These are phyloP conservation scores for Sebastes dallii DNA, from an alignment of 2,797 vertebrate species.

Conservation along the genomic window DNA sequence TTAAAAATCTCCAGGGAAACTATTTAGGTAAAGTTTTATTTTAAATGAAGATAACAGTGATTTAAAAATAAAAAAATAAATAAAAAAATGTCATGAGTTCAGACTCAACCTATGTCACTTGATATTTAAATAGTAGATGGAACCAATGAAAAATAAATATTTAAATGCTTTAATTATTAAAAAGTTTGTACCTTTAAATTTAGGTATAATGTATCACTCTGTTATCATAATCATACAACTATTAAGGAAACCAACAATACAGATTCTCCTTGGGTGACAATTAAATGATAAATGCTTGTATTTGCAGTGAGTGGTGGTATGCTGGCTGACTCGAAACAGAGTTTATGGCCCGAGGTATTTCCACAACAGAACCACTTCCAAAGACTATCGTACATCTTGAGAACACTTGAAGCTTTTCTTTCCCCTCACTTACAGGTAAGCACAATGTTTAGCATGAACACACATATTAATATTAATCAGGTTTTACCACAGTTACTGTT, in stretches of 20 bases:
- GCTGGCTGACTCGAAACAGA: constrained; percentile 48
- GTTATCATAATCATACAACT: background rate
- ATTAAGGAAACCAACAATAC: background rate
- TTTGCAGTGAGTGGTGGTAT: constrained; percentile 64
- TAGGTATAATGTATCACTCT: background rate
- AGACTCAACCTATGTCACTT: background rate
- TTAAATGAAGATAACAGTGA: background rate
- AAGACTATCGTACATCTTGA: constrained; percentile 44
- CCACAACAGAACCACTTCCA: constrained; percentile 36
- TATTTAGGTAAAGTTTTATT: constrained; percentile 50
- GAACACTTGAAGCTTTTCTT: constrained; percentile 61
- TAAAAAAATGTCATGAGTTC: background rate
- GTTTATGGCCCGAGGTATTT: constrained; percentile 65
- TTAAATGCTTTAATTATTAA: background rate
- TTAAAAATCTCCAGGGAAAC: constrained; percentile 36
- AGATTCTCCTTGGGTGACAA: background rate
- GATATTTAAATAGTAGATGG: background rate
- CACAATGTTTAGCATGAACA: background rate
- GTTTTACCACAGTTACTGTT: background rate
- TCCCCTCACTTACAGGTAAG: constrained; percentile 26
- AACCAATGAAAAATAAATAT: background rate
- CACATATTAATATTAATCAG: background rate
- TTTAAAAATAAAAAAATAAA: background rate
- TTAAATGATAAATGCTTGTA: constrained; percentile 4
- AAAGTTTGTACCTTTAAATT: background rate